phyloP scores from a whole-genome alignment of 2,113 vertebrate species.

The Furnarius figulus region DNA sequence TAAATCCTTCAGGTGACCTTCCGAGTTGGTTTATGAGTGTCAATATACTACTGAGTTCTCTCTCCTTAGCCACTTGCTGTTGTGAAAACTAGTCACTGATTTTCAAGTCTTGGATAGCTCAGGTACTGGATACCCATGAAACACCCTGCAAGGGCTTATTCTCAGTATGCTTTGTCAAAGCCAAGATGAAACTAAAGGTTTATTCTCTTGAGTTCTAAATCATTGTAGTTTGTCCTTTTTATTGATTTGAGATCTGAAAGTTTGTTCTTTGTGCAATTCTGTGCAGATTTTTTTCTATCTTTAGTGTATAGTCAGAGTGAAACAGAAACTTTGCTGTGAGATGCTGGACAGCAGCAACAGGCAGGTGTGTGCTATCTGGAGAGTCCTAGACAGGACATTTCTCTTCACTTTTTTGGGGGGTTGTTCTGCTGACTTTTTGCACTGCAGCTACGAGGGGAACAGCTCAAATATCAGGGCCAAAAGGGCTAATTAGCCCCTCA shows the following conservation, averaged over 20 bases:
- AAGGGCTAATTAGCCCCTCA: background rate
- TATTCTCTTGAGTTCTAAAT: background rate
- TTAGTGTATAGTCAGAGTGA: background rate
- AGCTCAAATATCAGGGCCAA: background rate
- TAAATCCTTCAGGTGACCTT: conserved; percentile 40
- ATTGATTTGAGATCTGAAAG: background rate
- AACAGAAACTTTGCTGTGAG: background rate
- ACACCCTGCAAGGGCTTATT: background rate
- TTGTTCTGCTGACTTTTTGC: background rate
- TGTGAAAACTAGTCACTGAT: background rate
- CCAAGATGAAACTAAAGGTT: background rate
- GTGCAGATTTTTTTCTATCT: background rate
- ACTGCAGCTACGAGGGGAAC: background rate
- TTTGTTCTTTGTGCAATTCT: background rate
- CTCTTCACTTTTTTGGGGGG: background rate
- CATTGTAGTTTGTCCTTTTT: background rate
- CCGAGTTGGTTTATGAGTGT: conserved; percentile 32
- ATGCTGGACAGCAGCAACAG: background rate
- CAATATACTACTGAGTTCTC: background rate
- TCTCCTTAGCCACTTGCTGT: conserved; percentile 3
- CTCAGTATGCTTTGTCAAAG: background rate
- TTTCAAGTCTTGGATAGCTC: background rate
- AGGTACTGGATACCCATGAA: background rate
- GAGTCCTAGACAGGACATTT: background rate
- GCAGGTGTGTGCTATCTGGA: background rate